These are phyloP conservation scores for Melanophora roralis DNA, from an alignment of 2,888 invertebrate genomes.

Conservation along the genomic window DNA sequence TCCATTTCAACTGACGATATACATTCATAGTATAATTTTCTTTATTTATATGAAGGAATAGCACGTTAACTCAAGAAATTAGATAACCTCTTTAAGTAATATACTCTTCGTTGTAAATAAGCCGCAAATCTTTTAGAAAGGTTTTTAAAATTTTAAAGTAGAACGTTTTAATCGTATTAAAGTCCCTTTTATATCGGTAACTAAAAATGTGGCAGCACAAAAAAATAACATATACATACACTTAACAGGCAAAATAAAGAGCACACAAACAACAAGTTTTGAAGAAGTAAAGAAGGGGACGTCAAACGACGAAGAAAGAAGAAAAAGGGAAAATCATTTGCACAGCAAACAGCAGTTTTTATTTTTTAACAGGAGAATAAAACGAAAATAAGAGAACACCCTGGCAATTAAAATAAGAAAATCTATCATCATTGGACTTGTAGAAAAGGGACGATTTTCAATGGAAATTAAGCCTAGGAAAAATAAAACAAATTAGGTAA, in stretches of 20 bases:
- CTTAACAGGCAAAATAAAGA: conserved; percentile 53
- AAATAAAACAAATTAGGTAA: conserved; percentile 42
- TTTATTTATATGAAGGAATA: too few relatives aligned
- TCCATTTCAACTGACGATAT: too few relatives aligned
- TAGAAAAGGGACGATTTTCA: conserved; percentile 31
- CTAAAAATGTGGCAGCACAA: conserved; percentile 55
- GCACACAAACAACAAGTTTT: conserved; percentile 48
- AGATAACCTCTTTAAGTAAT: too few relatives aligned
- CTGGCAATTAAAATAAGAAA: conserved; percentile 52
- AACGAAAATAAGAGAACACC: conserved; percentile 54
- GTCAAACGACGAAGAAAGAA: conserved; percentile 48
- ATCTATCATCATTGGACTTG: conserved; percentile 41
- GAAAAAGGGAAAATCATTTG: conserved; percentile 58
- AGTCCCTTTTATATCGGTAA: too few relatives aligned
- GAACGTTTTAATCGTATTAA: too few relatives aligned
- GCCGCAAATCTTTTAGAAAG: too few relatives aligned
- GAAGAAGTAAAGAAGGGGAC: conserved; percentile 59
- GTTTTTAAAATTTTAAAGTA: too few relatives aligned
- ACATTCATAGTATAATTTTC: too few relatives aligned
- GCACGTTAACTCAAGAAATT: too few relatives aligned
- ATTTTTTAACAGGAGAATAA: conserved; percentile 60
- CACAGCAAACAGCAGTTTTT: conserved; percentile 55
- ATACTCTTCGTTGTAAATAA: too few relatives aligned
- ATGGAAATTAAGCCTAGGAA: conserved; percentile 24
- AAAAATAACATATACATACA: conserved; percentile 64